phyloP scores from a whole-genome alignment of 2,888 invertebrate genomes.

The Agonopterix subpropinquella region DNA sequence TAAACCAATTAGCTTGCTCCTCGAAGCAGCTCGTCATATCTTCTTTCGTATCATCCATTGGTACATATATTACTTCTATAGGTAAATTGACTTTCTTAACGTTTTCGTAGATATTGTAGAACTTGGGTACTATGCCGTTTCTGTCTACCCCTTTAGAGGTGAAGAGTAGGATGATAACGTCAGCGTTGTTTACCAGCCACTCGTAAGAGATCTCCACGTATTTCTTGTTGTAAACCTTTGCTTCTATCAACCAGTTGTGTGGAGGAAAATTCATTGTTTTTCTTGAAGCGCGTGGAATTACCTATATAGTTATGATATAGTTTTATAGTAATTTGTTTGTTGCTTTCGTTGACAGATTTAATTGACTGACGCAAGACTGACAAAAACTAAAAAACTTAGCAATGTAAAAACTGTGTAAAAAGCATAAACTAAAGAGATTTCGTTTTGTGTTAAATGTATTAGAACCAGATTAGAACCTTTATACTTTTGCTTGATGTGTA shows the following conservation, averaged over 20 bases:
- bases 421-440: too few species aligned
- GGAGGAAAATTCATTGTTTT: conserved; percentile 5
- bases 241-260: conserved; percentile 43
- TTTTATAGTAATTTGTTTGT: too few species aligned
- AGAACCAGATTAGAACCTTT: too few species aligned
- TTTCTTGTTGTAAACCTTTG: conserved; percentile 41
- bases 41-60: conserved; percentile 42
- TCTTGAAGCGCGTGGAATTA: too few species aligned
- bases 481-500: too few species aligned
- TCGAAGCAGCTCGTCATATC: conserved; percentile 25
- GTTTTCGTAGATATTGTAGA: conserved; percentile 53
- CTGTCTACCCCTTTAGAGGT: conserved; percentile 41
- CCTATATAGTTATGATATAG: too few species aligned
- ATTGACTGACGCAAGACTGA: too few species aligned
- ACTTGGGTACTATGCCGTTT: conserved; percentile 40
- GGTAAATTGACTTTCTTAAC: conserved; percentile 53
- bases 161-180: conserved; percentile 47
- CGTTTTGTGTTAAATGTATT: too few species aligned
- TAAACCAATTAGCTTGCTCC: conserved; percentile 63
- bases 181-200: conserved; percentile 47
- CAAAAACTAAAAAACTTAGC: too few species aligned
- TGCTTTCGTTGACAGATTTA: too few species aligned
- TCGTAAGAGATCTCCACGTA: conserved; percentile 23
- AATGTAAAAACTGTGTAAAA: too few species aligned
- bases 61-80: conserved; percentile 56